Percentiles rank a stretch among this genome's conserved stretches.
phyloP scores from a whole-genome alignment of 64 coral and sea anemone genomes.

The Actinia equina region DNA sequence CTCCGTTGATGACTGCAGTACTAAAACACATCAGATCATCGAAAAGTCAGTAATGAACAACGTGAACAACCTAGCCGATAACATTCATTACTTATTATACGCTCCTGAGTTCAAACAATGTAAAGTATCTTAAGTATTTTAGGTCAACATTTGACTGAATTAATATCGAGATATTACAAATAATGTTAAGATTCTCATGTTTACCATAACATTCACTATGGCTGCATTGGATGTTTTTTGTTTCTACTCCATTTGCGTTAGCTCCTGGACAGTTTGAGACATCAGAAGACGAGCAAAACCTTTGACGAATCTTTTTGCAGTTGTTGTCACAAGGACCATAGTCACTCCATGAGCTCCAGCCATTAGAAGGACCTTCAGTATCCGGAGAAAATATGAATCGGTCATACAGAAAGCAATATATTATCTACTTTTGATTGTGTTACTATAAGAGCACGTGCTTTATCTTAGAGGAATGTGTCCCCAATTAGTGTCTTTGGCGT shows the following conservation, averaged over 20 bases:
- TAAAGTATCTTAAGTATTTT: neutral
- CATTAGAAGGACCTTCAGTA: conserved; percentile 9
- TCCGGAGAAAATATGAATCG: neutral
- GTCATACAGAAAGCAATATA: neutral
- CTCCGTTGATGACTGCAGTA: no score
- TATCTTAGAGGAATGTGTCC: no score
- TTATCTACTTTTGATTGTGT: no score
- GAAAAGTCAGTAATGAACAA: no score
- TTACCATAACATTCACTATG: conserved; percentile 58
- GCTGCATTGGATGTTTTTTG: conserved; percentile 14
- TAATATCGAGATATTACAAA: neutral
- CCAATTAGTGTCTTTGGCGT: no score
- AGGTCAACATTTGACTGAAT: neutral
- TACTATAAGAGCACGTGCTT: no score
- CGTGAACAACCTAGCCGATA: no score
- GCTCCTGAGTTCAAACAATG: no score
- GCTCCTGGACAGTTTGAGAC: conserved; percentile 45
- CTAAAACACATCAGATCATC: no score
- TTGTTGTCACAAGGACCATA: conserved; percentile 54
- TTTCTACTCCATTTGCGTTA: conserved; percentile 35
- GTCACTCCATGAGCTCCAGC: conserved; percentile 69
- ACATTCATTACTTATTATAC: no score
- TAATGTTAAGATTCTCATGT: neutral
- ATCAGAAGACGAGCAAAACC: conserved; percentile 50
- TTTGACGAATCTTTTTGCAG: conserved; percentile 56